phyloP scores from a whole-genome alignment of 2,888 invertebrate genomes.

The Bedellia somnulentella region DNA sequence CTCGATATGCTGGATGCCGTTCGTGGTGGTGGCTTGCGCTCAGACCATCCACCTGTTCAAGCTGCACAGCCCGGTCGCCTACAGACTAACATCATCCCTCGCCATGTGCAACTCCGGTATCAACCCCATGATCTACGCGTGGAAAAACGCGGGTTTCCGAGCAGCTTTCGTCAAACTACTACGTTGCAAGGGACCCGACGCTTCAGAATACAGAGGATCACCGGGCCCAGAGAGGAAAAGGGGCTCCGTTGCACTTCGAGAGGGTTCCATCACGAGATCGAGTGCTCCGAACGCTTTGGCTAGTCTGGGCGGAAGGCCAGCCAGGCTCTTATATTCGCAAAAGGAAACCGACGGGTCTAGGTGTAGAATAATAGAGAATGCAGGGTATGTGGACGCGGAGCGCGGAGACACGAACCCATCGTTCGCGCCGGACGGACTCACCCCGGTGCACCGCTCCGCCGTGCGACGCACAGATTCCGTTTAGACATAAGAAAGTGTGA shows the following conservation, averaged over 20 bases:
- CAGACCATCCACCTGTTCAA: constrained; percentile 58
- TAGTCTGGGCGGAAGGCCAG: constrained; percentile 38
- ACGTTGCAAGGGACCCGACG: constrained; percentile 66
- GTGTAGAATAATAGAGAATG: constrained; percentile 54
- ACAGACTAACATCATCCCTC: constrained; percentile 68
- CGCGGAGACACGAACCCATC: constrained; percentile 45
- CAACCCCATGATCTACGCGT: constrained; percentile 82
- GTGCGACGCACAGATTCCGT: constrained; percentile 24
- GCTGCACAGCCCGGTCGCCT: constrained; percentile 56
- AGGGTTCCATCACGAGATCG: constrained; percentile 40
- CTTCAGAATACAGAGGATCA: constrained; percentile 55
- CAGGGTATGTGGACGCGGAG: constrained; percentile 44
- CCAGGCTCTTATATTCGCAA: constrained; percentile 39
- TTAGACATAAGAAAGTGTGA: constrained; percentile 19
- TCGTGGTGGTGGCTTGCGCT: constrained; percentile 68
- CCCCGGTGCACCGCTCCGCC: constrained; percentile 37
- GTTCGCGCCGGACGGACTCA: constrained; percentile 46
- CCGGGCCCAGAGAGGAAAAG: constrained; percentile 58
- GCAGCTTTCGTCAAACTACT: constrained; percentile 70
- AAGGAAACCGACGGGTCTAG: constrained; percentile 32
- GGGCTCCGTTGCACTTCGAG: constrained; percentile 48
- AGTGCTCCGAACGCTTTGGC: constrained; percentile 32
- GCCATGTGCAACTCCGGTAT: constrained; percentile 80
- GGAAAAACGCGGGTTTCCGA: constrained; percentile 81
- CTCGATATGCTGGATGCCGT: constrained; percentile 81